Conservation (phyloP, 2,797 vertebrate species). For the Pangasius krempfi region DNA sequence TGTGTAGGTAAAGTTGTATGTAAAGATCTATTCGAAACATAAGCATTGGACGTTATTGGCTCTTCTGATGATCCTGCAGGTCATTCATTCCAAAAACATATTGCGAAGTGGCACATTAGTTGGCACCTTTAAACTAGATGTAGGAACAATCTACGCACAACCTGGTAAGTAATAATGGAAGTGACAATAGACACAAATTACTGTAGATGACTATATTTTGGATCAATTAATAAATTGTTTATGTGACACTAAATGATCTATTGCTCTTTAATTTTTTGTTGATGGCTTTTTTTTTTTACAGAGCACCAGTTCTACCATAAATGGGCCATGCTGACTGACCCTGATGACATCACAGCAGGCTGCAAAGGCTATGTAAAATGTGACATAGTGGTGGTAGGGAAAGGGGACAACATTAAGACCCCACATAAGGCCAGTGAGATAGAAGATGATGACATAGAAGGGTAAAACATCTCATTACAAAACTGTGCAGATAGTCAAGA, state of each 20-base stretch:
- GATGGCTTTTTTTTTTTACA: slow-evolving; percentile 59
- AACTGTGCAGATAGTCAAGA: neutral
- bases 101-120: slow-evolving; percentile 92
- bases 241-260: neutral
- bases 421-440: slow-evolving; percentile 91
- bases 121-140: slow-evolving; percentile 92
- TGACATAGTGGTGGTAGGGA: slow-evolving; percentile 89
- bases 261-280: neutral
- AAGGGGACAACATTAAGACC: slow-evolving; percentile 95
- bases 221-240: neutral
- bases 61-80: slow-evolving; percentile 69
- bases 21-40: neutral
- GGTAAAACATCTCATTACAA: slow-evolving; percentile 71
- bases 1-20: neutral
- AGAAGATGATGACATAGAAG: slow-evolving; percentile 93
- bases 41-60: neutral
- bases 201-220: neutral
- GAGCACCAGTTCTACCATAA: slow-evolving; percentile 98
- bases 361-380: slow-evolving; percentile 95
- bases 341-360: slow-evolving; percentile 89
- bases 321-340: slow-evolving; percentile 92
- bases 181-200: neutral
- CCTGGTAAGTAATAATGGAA: slow-evolving; percentile 75
- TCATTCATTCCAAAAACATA: slow-evolving; percentile 97
- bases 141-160: slow-evolving; percentile 90